Evolutionary conservation across 2,113 vertebrate species (phyloP).

Genomic region (Tricholaema leucomelas): DNA sequence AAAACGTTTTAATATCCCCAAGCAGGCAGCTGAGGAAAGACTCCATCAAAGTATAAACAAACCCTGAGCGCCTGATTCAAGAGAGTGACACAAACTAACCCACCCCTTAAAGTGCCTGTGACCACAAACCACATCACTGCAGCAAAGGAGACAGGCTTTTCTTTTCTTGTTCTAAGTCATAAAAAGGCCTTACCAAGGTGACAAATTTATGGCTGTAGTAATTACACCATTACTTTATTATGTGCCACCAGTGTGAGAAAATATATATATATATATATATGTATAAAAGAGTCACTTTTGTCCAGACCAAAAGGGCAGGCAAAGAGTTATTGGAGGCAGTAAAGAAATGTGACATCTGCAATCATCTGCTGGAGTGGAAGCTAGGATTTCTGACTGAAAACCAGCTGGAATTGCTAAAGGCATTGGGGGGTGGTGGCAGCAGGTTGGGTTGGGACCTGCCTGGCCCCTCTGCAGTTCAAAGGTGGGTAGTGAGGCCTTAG

Average conservation of each 20-base stretch:
- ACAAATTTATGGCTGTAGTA: conserved; percentile 60
- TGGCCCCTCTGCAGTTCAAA: fast-evolving
- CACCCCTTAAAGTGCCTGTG: not conserved
- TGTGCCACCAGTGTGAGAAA: conserved; percentile 34
- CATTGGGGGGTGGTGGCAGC: not conserved
- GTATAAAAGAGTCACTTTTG: conserved; percentile 16
- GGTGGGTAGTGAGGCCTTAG: too few relatives aligned
- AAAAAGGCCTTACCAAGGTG: conserved; percentile 30
- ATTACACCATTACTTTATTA: conserved; percentile 59
- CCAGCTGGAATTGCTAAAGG: not conserved
- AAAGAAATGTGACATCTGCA: conserved; percentile 5
- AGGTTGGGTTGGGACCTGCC: not conserved
- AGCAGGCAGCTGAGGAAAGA: not conserved
- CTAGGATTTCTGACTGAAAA: not conserved
- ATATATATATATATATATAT: conserved; percentile 25
- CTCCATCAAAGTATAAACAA: not conserved
- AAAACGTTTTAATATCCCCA: not conserved
- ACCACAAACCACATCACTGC: conserved; percentile 43
- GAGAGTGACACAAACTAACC: conserved; percentile 2
- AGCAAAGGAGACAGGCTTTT: not conserved
- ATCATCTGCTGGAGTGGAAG: not conserved
- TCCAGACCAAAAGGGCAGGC: not conserved
- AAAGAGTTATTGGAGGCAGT: conserved; percentile 18
- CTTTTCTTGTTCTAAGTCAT: not conserved
- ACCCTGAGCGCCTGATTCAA: not conserved